These are phyloP conservation scores for Spermophilus dauricus DNA, from an alignment of 2,113 vertebrate species.

Conservation along the genomic window DNA sequence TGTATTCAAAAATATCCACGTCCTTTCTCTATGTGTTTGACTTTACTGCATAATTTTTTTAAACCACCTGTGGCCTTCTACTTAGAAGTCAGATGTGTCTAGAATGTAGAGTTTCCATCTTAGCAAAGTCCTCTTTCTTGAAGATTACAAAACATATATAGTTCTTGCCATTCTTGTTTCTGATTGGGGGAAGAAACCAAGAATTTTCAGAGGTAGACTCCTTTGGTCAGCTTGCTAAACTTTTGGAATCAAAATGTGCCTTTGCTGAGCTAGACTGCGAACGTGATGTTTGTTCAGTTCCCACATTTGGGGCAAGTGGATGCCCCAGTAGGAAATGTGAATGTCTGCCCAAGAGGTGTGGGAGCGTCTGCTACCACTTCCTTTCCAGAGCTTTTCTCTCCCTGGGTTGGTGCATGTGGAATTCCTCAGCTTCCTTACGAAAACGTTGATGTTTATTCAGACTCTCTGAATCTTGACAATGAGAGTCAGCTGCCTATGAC, in stretches of 20 bases:
- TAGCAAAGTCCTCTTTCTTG: slow-evolving; percentile 1
- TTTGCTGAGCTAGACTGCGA: slow-evolving; percentile 47
- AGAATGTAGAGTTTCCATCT: slow-evolving; percentile 64
- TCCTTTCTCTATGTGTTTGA: slow-evolving; percentile 39
- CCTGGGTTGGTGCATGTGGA: slow-evolving; percentile 67
- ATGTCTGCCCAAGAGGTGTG: slow-evolving; percentile 73
- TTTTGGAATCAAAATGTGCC: slow-evolving; percentile 62
- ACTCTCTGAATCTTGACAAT: slow-evolving; percentile 81
- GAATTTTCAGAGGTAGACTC: slow-evolving; percentile 61
- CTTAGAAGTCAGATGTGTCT: slow-evolving; percentile 58
- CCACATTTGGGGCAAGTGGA: slow-evolving; percentile 66
- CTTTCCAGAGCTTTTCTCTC: slow-evolving; percentile 71
- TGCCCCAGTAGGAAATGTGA: slow-evolving; percentile 66
- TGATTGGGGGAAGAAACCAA: slow-evolving; percentile 22
- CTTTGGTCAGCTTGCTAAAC: slow-evolving; percentile 54
- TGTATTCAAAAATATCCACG: neutral
- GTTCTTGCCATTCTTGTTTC: slow-evolving; percentile 72
- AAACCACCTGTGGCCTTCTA: neutral
- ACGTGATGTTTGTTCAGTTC: slow-evolving; percentile 72
- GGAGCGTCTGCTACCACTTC: slow-evolving; percentile 76
- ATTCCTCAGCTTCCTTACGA: slow-evolving; percentile 86
- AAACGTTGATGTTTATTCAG: slow-evolving; percentile 86
- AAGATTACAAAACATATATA: neutral
- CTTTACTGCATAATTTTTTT: slow-evolving; percentile 39
- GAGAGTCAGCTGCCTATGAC: slow-evolving; percentile 81